A percentile compares a stretch with the other conserved stretches of the same genome.
Conservation (phyloP, 1,140 invertebrate species). For the Drosophila asahinai region DNA sequence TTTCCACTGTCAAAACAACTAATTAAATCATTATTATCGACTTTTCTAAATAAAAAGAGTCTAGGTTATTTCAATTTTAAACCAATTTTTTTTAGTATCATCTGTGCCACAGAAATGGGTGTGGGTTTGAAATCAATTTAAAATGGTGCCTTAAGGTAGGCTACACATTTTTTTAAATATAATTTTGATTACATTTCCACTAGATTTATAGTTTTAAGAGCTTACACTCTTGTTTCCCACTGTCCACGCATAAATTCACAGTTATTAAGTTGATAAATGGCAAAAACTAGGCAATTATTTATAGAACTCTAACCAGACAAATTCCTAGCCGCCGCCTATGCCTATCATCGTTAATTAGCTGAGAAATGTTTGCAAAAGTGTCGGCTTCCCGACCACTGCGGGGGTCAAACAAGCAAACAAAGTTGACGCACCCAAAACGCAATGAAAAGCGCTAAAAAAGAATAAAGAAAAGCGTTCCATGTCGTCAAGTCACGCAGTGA, state of each 20-base stretch:
- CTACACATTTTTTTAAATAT: neutral
- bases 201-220: neutral
- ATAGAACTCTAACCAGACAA: constrained; percentile 14
- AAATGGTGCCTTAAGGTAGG: neutral
- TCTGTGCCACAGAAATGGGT: neutral
- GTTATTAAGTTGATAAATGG: neutral
- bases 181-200: too few species aligned
- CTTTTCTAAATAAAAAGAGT: neutral
- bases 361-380: constrained; percentile 41
- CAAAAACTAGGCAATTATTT: constrained; percentile 30
- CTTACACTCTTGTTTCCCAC: neutral
- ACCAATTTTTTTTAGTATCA: neutral
- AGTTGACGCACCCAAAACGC: constrained; percentile 61
- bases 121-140: neutral
- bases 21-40: constrained; percentile 19
- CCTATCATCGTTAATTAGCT: constrained; percentile 69
- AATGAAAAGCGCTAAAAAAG: constrained; percentile 37
- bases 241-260: constrained; percentile 3
- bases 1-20: too few species aligned
- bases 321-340: constrained; percentile 42
- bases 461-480: constrained; percentile 36
- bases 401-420: constrained; percentile 47
- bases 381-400: constrained; percentile 18
- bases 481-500: constrained; percentile 61
- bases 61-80: too few species aligned